Evolutionary conservation across 2,113 vertebrate species (phyloP), one percentile per base, ranked within the genome.

Genomic region (Alligator sinensis): DNA sequence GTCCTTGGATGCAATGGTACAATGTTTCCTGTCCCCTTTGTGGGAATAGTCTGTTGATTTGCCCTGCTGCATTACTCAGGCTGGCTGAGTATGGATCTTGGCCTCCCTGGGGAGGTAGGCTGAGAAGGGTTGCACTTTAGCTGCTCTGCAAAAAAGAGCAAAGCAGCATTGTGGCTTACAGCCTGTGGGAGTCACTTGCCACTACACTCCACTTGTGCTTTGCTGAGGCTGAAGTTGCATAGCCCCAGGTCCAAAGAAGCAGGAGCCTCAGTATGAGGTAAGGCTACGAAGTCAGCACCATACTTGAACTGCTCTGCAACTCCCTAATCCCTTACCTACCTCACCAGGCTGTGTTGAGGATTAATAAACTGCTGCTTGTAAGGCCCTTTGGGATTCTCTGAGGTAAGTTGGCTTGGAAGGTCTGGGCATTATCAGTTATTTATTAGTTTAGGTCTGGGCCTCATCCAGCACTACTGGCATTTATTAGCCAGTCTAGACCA

Each of bases 241-340:
- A 9, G 10, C 13, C 8, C 27, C n/a, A 28, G n/a, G 16, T 17
- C 59, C 58, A 87, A 30, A 0, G 0, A 58, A 24, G 90, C 28
- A 10, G 57, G 19, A 4, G 66, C 7, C 7, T 22, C 60, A 24
- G 8, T 10, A 78, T 47, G 34, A 63, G 2, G 1, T 58, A 15
- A 74, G 25, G 70, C 11, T 91, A 79, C n/a, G 24, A 13, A 58
- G 14, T 11, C 18, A 64, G 28, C 13, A 25, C 25, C 6, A 64
- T 4, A 17, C 59, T 84, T 25, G 28, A 5, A 72, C 12, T 6
- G 3, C 3, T 3, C 0, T 1, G 17, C 5, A 2, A 5, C 9
- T 91, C 4, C 27, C 27, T 63, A 9, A 2, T 54, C 38, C 47
- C 77, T 12, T 70, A 13, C 13, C 62, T 18, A 3, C 11, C 77